Percentiles rank a stretch among this genome's conserved stretches.
These are phyloP conservation scores for Drosophila bunnanda DNA, from an alignment of 2,888 invertebrate genomes.

Conservation along the genomic window DNA sequence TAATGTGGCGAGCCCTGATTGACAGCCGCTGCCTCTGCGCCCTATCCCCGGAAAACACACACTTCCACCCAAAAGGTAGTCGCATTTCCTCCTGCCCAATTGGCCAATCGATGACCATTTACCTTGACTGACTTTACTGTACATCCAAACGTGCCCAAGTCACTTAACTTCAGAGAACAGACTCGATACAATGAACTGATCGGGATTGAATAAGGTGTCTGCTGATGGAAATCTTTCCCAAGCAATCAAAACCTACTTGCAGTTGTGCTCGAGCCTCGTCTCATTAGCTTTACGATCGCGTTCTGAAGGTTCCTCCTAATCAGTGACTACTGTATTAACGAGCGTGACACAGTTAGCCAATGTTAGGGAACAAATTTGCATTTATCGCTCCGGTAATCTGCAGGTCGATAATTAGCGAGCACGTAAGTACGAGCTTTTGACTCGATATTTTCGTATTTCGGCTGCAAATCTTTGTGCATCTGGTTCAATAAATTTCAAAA, in stretches of 20 bases:
- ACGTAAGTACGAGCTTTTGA: constrained; percentile 3
- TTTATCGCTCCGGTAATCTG: constrained; percentile 21
- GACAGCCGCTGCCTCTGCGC: constrained; percentile 33
- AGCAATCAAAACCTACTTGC: neutral
- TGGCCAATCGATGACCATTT: neutral
- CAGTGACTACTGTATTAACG: constrained; percentile 9
- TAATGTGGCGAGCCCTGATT: constrained; percentile 50
- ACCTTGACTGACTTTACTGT: constrained; percentile 7
- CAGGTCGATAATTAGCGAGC: constrained; percentile 11
- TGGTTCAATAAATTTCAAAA: neutral
- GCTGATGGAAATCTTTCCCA: neutral
- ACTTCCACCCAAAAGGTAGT: constrained; percentile 7
- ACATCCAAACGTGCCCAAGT: neutral
- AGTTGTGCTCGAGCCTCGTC: neutral
- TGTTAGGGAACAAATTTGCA: constrained; percentile 23
- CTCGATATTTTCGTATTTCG: neutral
- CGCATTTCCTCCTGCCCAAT: constrained; percentile 28
- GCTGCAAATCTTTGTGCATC: neutral
- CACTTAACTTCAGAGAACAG: neutral
- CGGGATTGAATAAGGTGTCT: neutral
- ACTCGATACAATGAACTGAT: neutral
- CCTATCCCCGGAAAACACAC: constrained; percentile 1
- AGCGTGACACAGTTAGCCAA: constrained; percentile 28
- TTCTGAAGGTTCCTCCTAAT: neutral
- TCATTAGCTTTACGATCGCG: neutral